Percentiles rank a stretch among this genome's conserved stretches.
These are phyloP conservation scores for Cavia porcellus DNA, from an alignment of 2,113 vertebrate genomes.

Conservation along the genomic window DNA sequence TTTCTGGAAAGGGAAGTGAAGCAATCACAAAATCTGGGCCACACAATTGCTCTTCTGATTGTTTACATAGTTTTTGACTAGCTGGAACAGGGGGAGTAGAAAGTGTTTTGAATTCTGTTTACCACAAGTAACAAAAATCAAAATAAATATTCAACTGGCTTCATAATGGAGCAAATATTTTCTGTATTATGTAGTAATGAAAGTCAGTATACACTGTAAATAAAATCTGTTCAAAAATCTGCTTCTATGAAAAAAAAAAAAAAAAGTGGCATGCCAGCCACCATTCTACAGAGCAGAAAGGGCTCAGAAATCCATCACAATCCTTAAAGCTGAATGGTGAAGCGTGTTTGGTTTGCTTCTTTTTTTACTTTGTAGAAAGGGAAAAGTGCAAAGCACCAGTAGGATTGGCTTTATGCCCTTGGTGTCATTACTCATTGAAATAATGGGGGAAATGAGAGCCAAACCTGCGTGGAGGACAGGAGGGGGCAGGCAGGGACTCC, in stretches of 20 bases:
- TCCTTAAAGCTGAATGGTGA: constrained; percentile 51
- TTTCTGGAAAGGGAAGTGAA: constrained; percentile 58
- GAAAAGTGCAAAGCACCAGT: constrained; percentile 65
- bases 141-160: constrained; percentile 84
- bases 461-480: not conserved
- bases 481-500: not conserved
- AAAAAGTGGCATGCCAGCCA: constrained; percentile 74
- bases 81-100: constrained; percentile 78
- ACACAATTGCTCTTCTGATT: constrained; percentile 50
- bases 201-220: constrained; percentile 80
- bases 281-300: constrained; percentile 60
- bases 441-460: constrained; percentile 70
- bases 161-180: constrained; percentile 84
- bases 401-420: constrained; percentile 48
- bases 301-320: constrained; percentile 68
- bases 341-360: constrained; percentile 66
- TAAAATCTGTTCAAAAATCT: constrained; percentile 78
- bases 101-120: constrained; percentile 84
- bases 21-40: constrained; percentile 70
- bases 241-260: constrained; percentile 58
- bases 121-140: constrained; percentile 83
- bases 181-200: constrained; percentile 85
- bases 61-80: constrained; percentile 78
- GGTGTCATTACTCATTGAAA: constrained; percentile 75
- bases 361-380: constrained; percentile 70